Percentiles rank a stretch among this genome's conserved stretches.
Conservation (phyloP, 2,113 vertebrate species). For the Passer montanus region DNA sequence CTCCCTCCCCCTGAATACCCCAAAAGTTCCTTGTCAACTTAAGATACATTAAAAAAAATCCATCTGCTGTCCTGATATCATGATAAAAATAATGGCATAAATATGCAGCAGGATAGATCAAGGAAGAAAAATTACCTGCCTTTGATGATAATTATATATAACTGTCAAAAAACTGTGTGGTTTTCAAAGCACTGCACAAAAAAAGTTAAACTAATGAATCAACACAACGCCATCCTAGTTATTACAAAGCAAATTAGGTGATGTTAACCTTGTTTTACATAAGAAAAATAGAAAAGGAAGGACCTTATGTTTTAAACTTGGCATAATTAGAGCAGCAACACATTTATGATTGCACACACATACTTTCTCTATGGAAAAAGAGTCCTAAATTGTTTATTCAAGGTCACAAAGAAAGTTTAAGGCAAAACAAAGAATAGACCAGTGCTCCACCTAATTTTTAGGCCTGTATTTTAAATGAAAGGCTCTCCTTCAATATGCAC, state of each 20-base stretch:
- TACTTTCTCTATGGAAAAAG: not conserved
- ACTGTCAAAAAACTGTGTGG: not conserved
- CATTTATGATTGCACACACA: not conserved
- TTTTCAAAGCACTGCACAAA: constrained; percentile 44
- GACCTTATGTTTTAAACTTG: not conserved
- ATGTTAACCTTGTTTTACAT: constrained; percentile 21
- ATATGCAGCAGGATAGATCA: constrained; percentile 10
- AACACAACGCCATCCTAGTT: not conserved
- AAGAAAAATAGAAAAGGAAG: not conserved
- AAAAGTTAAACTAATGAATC: constrained; percentile 28
- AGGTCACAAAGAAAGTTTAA: constrained; percentile 5
- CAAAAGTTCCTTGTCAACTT: not conserved
- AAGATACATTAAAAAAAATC: not conserved
- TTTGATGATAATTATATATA: constrained; percentile 52
- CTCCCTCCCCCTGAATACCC: not conserved
- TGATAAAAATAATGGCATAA: constrained; percentile 35
- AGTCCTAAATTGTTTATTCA: constrained; percentile 5
- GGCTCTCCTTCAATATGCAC: not conserved
- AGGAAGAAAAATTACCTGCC: constrained; percentile 32
- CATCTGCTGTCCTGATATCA: not conserved
- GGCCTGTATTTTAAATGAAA: constrained; percentile 16
- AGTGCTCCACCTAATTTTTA: not conserved
- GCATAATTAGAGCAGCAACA: not conserved
- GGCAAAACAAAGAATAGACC: not conserved
- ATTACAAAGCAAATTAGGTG: constrained; percentile 11